These are phyloP conservation scores for Lycocerus yunnanus DNA, from an alignment of 2,888 invertebrate genomes.

Conservation along the genomic window DNA sequence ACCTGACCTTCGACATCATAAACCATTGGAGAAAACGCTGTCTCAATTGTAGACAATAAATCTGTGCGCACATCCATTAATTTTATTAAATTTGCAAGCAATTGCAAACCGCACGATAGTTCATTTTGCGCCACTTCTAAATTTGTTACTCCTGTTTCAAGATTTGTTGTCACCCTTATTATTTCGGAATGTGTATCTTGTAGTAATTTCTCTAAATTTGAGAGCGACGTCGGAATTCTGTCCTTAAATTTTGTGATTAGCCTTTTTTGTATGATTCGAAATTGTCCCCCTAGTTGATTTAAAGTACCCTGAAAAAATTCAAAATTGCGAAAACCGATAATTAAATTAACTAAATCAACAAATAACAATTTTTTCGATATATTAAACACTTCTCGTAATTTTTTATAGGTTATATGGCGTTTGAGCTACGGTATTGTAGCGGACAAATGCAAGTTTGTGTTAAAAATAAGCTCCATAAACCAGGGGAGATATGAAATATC, in stretches of 20 bases:
- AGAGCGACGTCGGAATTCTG: constrained; percentile 74
- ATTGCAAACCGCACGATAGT: constrained; percentile 46
- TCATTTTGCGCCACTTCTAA: constrained; percentile 44
- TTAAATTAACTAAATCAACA: too few relatives aligned
- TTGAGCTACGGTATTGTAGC: too few relatives aligned
- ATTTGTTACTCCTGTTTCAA: constrained; percentile 56
- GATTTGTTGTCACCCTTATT: constrained; percentile 56
- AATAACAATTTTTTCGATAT: too few relatives aligned
- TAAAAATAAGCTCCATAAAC: too few relatives aligned
- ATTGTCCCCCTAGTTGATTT: constrained; percentile 69
- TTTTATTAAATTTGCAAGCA: constrained; percentile 44
- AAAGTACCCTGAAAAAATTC: constrained; percentile 56
- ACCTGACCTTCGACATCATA: constrained; percentile 51
- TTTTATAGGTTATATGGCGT: too few relatives aligned
- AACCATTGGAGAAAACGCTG: constrained; percentile 44
- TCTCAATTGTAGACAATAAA: constrained; percentile 40
- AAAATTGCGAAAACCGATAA: too few relatives aligned
- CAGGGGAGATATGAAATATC: too few relatives aligned
- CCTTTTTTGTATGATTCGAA: constrained; percentile 75
- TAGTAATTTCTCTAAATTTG: constrained; percentile 72
- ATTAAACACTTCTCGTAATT: too few relatives aligned
- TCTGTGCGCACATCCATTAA: constrained; percentile 45
- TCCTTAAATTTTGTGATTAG: constrained; percentile 79
- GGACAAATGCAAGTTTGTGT: too few relatives aligned
- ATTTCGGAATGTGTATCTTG: constrained; percentile 71